Conservation (phyloP, 2,888 invertebrate species). For the Osmoderma eremita region DNA sequence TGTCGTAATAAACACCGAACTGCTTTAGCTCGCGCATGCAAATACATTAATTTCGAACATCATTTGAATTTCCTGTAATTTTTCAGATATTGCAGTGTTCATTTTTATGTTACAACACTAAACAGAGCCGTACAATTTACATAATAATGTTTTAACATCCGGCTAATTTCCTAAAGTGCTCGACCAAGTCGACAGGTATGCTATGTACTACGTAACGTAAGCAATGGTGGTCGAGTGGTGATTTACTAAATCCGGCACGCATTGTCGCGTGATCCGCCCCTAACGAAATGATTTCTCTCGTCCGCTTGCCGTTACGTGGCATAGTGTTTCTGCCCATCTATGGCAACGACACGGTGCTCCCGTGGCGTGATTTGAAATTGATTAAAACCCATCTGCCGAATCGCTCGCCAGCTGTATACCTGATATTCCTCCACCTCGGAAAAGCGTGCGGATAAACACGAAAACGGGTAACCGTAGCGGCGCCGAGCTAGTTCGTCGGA, state of each 20-base stretch:
- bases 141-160: constrained; percentile 3
- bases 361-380: constrained; percentile 12
- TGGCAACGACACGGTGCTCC: neutral
- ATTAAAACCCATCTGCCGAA: constrained; percentile 1
- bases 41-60: too few relatives aligned
- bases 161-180: constrained; percentile 18
- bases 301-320: neutral
- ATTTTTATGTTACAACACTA: too few relatives aligned
- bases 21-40: too few relatives aligned
- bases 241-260: constrained; percentile 20
- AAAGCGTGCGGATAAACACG: constrained; percentile 13
- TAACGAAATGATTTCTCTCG: constrained; percentile 10
- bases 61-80: too few relatives aligned
- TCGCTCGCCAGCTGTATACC: neutral
- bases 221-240: neutral
- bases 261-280: constrained; percentile 17
- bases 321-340: neutral
- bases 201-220: too few relatives aligned
- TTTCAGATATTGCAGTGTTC: too few relatives aligned
- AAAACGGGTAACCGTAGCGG: neutral
- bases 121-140: constrained; percentile 12
- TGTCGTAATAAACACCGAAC: too few relatives aligned
- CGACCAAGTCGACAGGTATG: neutral
- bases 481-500: constrained; percentile 8
- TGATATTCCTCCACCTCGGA: neutral